Conservation (phyloP, 2,888 invertebrate species). For the Taenaris catops region DNA sequence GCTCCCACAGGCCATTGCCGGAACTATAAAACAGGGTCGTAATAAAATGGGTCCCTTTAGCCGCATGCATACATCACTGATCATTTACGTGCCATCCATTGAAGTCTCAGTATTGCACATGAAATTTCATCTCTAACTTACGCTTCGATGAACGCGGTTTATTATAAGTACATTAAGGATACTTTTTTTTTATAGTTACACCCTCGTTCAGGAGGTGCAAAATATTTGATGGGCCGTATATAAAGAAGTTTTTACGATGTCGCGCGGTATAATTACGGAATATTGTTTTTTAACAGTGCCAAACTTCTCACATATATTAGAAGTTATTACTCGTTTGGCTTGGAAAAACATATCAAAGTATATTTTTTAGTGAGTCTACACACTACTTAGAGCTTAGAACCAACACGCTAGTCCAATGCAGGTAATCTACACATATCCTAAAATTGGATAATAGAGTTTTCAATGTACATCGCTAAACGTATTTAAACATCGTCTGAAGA, state of each 20-base stretch:
- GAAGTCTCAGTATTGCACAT: slow-evolving; percentile 19
- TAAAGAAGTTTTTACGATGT: slow-evolving; percentile 50
- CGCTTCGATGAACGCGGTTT: slow-evolving; percentile 23
- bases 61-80: slow-evolving; percentile 69
- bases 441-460: too few relatives aligned
- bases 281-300: slow-evolving; percentile 38
- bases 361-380: too few relatives aligned
- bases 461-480: too few relatives aligned
- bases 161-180: slow-evolving; percentile 17
- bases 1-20: slow-evolving; percentile 51
- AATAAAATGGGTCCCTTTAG: slow-evolving; percentile 59
- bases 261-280: slow-evolving; percentile 51
- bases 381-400: too few relatives aligned
- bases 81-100: slow-evolving; percentile 36
- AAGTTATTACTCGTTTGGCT: too few relatives aligned
- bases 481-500: too few relatives aligned
- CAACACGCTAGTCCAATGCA: too few relatives aligned
- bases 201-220: slow-evolving; percentile 38
- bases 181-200: slow-evolving; percentile 30
- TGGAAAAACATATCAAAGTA: too few relatives aligned
- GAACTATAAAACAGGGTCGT: slow-evolving; percentile 64
- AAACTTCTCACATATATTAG: not conserved
- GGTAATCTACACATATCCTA: too few relatives aligned
- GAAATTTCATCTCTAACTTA: slow-evolving; percentile 13
- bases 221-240: slow-evolving; percentile 63